Percentiles rank a stretch among this genome's conserved stretches.
Conservation (phyloP, 2,797 vertebrate species). For the Thaleichthys pacificus region DNA sequence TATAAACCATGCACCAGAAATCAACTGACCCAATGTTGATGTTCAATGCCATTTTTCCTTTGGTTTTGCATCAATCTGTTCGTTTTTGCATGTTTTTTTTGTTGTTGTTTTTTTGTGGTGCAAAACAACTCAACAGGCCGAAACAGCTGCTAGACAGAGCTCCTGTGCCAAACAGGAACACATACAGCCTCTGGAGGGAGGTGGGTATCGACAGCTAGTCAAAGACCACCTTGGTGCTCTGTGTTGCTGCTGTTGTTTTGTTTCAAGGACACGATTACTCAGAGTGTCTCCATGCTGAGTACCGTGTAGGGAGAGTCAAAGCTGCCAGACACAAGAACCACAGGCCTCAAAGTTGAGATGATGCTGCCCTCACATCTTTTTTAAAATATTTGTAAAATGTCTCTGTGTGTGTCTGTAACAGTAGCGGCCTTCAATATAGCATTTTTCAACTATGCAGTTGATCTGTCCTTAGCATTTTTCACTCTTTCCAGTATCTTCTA, state of each 20-base stretch:
- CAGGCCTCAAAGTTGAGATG: neutral
- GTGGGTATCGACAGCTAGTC: constrained; percentile 1
- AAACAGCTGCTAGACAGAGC: constrained; percentile 12
- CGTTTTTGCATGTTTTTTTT: neutral
- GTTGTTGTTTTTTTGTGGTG: neutral
- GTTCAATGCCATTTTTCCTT: neutral
- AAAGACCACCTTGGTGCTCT: constrained; percentile 4
- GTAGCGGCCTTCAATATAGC: no score
- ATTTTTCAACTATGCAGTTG: no score
- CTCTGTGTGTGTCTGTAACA: no score
- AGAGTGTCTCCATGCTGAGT: neutral
- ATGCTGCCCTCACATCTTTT: neutral
- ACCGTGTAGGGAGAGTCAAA: constrained; percentile 3
- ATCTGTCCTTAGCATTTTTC: no score
- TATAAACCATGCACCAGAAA: neutral
- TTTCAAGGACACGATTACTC: constrained; percentile 15
- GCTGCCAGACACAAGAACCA: neutral
- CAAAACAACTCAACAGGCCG: constrained; percentile 2
- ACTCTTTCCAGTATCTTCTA: no score
- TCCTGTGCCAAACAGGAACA: constrained; percentile 1
- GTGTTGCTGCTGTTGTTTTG: constrained; percentile 9
- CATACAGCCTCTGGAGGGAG: neutral
- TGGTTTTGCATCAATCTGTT: neutral
- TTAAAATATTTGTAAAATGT: no score
- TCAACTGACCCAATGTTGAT: neutral